Evolutionary conservation across 2,113 vertebrate species (phyloP).

Genomic region (Chitala chitala): DNA sequence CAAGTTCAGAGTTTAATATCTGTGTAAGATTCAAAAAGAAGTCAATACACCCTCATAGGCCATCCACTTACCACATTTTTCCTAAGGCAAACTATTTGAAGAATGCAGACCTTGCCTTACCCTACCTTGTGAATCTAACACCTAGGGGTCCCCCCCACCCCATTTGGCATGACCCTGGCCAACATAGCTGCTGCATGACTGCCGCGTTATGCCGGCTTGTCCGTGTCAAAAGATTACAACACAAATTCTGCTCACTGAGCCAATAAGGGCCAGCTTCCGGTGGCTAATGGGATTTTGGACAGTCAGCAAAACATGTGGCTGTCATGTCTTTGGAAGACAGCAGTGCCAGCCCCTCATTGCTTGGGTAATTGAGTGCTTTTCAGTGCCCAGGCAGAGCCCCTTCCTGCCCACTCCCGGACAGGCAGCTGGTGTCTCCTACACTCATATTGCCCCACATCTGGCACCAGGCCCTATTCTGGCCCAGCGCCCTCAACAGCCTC

Average conservation of each 20-base stretch:
- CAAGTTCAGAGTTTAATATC: too few relatives aligned
- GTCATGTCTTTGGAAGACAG: background rate
- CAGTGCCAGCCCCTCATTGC: background rate
- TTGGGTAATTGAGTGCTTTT: background rate
- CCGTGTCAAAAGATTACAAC: conserved; percentile 27
- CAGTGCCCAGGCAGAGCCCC: background rate
- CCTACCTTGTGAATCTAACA: too few relatives aligned
- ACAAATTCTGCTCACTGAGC: conserved; percentile 28
- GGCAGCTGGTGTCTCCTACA: background rate
- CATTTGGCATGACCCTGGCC: background rate
- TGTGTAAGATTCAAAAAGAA: too few relatives aligned
- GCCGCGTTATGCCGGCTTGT: conserved; percentile 29
- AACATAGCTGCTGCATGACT: background rate
- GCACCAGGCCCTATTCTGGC: background rate
- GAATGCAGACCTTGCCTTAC: too few relatives aligned
- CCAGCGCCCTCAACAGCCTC: background rate
- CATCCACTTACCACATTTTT: too few relatives aligned
- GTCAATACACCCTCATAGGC: too few relatives aligned
- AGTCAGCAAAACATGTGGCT: conserved; percentile 32
- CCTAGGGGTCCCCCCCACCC: too few relatives aligned
- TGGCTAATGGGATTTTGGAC: conserved; percentile 38
- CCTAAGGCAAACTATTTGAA: too few relatives aligned
- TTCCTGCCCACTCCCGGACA: background rate
- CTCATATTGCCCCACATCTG: too few relatives aligned
- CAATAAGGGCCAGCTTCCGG: conserved; percentile 45